Evolutionary conservation across 2,888 invertebrate species (phyloP).

Genomic region (Lacanobia oleracea): DNA sequence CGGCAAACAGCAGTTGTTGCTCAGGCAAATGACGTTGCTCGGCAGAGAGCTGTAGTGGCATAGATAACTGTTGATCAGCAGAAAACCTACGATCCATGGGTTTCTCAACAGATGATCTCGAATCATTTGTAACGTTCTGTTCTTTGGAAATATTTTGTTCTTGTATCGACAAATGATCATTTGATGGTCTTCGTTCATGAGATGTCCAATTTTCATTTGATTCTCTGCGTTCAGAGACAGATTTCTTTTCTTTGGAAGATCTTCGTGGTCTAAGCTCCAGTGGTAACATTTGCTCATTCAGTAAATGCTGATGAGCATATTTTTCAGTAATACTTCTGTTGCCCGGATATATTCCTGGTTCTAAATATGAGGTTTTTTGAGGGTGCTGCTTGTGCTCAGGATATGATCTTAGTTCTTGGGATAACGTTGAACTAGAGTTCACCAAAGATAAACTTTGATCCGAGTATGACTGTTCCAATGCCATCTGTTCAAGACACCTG

Average conservation of each 20-base stretch:
- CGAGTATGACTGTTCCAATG: constrained; percentile 33
- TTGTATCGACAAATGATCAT: constrained; percentile 32
- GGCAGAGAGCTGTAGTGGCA: neutral
- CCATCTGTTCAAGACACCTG: constrained; percentile 32
- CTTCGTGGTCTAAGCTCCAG: constrained; percentile 40
- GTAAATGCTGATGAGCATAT: constrained; percentile 26
- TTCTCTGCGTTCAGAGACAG: constrained; percentile 35
- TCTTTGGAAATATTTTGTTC: constrained; percentile 34
- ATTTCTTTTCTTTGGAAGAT: constrained; percentile 51
- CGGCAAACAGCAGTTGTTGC: neutral
- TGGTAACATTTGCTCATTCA: constrained; percentile 45
- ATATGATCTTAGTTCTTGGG: constrained; percentile 38
- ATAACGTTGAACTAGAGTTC: constrained; percentile 8
- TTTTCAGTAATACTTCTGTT: constrained; percentile 27
- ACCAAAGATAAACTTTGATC: constrained; percentile 25
- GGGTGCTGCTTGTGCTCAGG: constrained; percentile 30
- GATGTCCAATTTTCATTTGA: constrained; percentile 48
- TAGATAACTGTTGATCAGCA: neutral
- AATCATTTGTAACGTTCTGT: constrained; percentile 30
- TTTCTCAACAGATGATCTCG: constrained; percentile 21
- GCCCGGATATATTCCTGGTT: constrained; percentile 32
- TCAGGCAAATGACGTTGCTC: neutral
- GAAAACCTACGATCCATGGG: constrained; percentile 15
- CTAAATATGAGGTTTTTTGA: constrained; percentile 32
- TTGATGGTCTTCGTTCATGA: constrained; percentile 39